Evolutionary conservation across 2,113 vertebrate genomes (phyloP), one percentile per base, ranked within the genome.

Genomic region (Mungos mungo): DNA sequence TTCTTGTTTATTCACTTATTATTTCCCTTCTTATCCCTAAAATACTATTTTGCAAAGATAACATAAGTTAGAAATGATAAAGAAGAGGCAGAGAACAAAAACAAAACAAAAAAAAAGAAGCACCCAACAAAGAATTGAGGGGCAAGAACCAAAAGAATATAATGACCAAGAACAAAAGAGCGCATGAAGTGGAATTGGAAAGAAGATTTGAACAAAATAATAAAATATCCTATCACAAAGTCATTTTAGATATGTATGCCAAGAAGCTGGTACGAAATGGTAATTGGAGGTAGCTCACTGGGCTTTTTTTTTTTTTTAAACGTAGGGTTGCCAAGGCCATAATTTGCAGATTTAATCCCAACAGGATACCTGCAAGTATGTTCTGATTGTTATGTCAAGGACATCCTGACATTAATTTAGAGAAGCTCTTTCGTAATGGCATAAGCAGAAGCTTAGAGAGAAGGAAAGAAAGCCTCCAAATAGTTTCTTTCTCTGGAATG

Each of bases 1-100:
- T 84, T 86, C 12, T 93, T 89, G 5, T 23, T 82, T 60, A 25
- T 52, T 69, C 27, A 69, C 54, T 77, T 74, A 77, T 81, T 90
- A 50, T 74, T 87, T 82, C 57, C 25, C 21, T 84, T 87, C 45
- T 95, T 74, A 1, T 41, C 94, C 7, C 23, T 57, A 69, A 79
- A 82, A 60, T 57, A 54, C 15, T 80, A 29, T 27, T 68, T 83
- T 90, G 4, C 23, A 18, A 82, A 41, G 50, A 23, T 65, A 90
- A 68, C 45, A 69, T 63, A 85, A 91, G 88, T 81, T 69, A 95
- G 15, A 95, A 77, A 57, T 52, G 21, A 83, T 5, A 88, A 95
- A 63, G 4, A 63, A 87, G 12, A 7, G 25, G 1, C 15, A 95
- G 79, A 12, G 8, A 74, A 25, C 18, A 35, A 77, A 80, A 14